These are phyloP conservation scores for Hymenochirus boettgeri DNA, from an alignment of 2,113 vertebrate species.

Conservation along the genomic window DNA sequence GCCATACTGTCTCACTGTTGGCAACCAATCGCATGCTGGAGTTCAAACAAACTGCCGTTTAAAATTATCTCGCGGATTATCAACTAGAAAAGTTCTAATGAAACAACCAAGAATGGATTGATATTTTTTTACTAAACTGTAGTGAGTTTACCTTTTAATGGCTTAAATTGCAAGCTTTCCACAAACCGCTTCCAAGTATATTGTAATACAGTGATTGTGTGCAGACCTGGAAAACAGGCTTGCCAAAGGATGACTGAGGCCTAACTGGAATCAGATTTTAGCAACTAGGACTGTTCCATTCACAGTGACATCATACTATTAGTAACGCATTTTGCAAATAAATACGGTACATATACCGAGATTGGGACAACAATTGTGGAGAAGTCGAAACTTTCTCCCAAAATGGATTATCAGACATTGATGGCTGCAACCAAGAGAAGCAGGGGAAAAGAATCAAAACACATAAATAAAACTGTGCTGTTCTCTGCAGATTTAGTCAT, in stretches of 20 bases:
- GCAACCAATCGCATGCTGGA: too few relatives aligned
- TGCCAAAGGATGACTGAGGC: conserved; percentile 23
- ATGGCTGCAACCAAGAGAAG: conserved; percentile 18
- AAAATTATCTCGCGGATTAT: too few relatives aligned
- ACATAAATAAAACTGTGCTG: conserved; percentile 27
- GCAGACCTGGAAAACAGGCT: conserved; percentile 10
- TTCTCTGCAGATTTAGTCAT: conserved; percentile 32
- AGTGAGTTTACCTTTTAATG: conserved; percentile 22
- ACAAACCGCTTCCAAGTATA: conserved; percentile 23
- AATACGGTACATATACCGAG: conserved; percentile 15
- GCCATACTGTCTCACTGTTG: too few relatives aligned
- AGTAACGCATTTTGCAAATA: conserved; percentile 37
- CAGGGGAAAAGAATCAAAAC: conserved; percentile 2
- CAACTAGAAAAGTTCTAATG: too few relatives aligned
- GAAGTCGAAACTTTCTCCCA: conserved; percentile 14
- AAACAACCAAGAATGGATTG: too few relatives aligned
- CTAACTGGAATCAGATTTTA: conserved; percentile 27
- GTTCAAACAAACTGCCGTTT: too few relatives aligned
- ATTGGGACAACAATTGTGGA: conserved; percentile 29
- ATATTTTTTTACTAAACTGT: too few relatives aligned
- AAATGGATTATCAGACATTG: conserved; percentile 38
- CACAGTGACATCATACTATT: conserved; percentile 37
- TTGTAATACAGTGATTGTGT: conserved; percentile 31
- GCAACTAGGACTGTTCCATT: conserved; percentile 29
- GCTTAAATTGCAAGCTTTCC: conserved; percentile 12